Percentiles rank a stretch among this genome's conserved stretches.
phyloP scores from a whole-genome alignment of 2,113 vertebrate species.

The Sinocyclocheilus anshuiensis region DNA sequence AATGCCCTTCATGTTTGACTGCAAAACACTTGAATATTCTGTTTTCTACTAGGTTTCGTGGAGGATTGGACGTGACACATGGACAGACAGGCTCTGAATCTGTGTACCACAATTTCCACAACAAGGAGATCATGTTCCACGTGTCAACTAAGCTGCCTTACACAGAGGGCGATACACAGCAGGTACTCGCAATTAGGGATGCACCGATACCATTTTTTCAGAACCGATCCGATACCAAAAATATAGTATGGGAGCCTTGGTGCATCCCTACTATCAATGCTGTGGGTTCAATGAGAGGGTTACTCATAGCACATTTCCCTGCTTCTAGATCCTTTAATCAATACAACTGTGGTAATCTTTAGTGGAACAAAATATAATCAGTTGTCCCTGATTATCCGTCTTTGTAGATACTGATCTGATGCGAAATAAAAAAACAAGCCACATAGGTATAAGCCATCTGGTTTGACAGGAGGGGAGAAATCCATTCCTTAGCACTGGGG shows the following conservation, averaged over 20 bases:
- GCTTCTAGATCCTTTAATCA: neutral
- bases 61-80: constrained; percentile 92
- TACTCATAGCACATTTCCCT: neutral
- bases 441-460: neutral
- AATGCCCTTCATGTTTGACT: neutral
- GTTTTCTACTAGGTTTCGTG: constrained; percentile 82
- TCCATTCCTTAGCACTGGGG: constrained; percentile 18
- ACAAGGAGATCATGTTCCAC: constrained; percentile 98
- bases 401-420: neutral
- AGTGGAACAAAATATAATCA: constrained; percentile 3
- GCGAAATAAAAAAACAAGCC: neutral
- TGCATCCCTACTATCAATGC: too few relatives aligned
- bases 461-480: constrained; percentile 18
- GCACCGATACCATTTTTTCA: too few relatives aligned
- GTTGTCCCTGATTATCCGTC: neutral
- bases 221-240: too few relatives aligned
- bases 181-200: constrained; percentile 75
- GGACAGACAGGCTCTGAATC: constrained; percentile 95
- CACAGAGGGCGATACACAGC: constrained; percentile 93
- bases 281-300: neutral
- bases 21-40: neutral
- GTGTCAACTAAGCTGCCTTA: constrained; percentile 97
- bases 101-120: constrained; percentile 88
- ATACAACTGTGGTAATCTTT: neutral
- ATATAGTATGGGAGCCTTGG: too few relatives aligned